Evolutionary conservation across 2,797 vertebrate genomes (phyloP), one percentile per base, ranked within the genome.

Genomic region (Adrianichthys oophorus): DNA sequence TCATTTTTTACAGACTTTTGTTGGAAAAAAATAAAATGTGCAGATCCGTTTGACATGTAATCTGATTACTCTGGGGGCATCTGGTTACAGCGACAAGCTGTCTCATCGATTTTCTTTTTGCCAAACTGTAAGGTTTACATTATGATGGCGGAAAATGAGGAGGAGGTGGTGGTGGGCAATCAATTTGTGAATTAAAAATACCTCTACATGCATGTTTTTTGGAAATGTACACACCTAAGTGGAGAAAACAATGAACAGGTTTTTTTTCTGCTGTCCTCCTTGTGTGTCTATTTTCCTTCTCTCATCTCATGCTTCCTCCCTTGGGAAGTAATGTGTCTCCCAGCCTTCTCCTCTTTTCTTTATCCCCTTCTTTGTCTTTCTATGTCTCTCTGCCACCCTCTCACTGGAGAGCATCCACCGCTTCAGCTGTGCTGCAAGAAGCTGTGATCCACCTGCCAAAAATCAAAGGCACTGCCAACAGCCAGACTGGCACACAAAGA

Each of bases 401-500:
- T 75, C 62, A 26, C 65, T 78, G 65, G 80, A 82, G 44, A 56
- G 70, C 61, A 62, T 80, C 82, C 83, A 74, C 63, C 26, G 18
- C 70, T 83, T 89, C 75, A 84, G 80, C 86, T 79, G 70, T 72
- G 82, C 80, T 68, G 74, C 82, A 70, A 74, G 69, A 80, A 75
- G 81, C 88, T 91, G 84, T 86, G 85, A 87, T 88, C 86, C 87
- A 86, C 83, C 85, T 89, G 88, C 88, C 88, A 91, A 87, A 78
- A 85, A 82, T 89, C 87, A 83, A 86, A 79, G 4, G 65, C 17
- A 1, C 68, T 89, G 85, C 85, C 88, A 90, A 79, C 76, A 85
- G 68, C 79, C 84, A 65, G 74, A 82, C 76, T 79, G 81, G 76
- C 53, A 24, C 76, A 85, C 80, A 87, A 83, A 85, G 68, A 71